Base-by-base conservation (phyloP, 1,140 invertebrate species). In the Sminthurides bifidus region DNA sequence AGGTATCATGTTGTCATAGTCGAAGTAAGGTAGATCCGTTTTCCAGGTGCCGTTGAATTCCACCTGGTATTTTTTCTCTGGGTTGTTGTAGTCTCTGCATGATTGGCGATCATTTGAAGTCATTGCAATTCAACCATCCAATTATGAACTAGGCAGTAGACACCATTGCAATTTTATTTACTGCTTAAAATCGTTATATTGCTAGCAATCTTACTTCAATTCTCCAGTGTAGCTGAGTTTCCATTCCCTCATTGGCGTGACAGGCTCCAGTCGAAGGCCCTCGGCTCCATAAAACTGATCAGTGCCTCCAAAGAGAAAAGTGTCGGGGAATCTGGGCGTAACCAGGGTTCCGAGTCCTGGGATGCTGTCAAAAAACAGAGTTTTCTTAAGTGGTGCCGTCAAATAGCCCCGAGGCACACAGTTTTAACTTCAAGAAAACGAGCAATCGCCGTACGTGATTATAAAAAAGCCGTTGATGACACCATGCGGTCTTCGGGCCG, bases 181-280 rank as follows among this genome's bases (percentile, higher is more conserved):
- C n/a, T n/a, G n/a, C n/a, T n/a, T n/a, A n/a, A n/a, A n/a, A n/a
- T n/a, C n/a, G n/a, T n/a, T n/a, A n/a, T n/a, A n/a, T n/a, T n/a
- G n/a, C n/a, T n/a, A n/a, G n/a, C n/a, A n/a, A n/a, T n/a, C 64
- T 66, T 68, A 81, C 81, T 74, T 77, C 74, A 83, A 77, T 65
- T 77, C 71, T 31, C 81, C 81, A 55, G 75, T 74, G 66, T 78
- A 84, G 2, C 70, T 64, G 0, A 84, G 58, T 43, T 70, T 74
- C 82, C 82, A 85, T 54, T 71, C 75, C 60, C 75, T 75, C 81
- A 84, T 84, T 2, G 81, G 77, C 60, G 76, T 73, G 0, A 81
- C 66, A 0, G 78, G 76, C 21, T 73, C 73, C 14, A 82, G 72
- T 24, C 67, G 69, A n/a, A 84, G 69, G 0, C 81, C 82, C 63